Evolutionary conservation across 2,888 invertebrate species (phyloP), one percentile per base, ranked within the genome.

Genomic region (Allophyes oxyacanthae): DNA sequence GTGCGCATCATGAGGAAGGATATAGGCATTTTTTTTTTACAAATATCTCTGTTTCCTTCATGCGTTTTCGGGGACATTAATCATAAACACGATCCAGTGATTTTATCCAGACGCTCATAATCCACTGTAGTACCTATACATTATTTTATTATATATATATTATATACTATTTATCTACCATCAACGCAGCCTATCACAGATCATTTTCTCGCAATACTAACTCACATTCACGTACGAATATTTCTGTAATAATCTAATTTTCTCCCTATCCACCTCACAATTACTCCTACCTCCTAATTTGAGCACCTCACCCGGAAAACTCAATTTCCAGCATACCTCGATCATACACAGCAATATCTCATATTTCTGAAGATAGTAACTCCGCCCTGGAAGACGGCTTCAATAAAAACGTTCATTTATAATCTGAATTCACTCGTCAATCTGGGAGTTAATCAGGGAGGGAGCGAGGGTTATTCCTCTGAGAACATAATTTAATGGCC

Each of bases 391-490:
- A 59, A 56, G 51, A 37, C 50, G 40, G 14, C 5, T 36, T 41
- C 53, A 69, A 69, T 70, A 72, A 77, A 72, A 66, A 50, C 51
- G 56, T 52, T 51, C 59, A 69, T 66, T 67, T 74, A 72, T 64
- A 76, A 71, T 67, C 58, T 54, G 57, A 34, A 55, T 46, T 42
- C 52, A 53, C 51, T 55, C 57, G 34, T 67, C 73, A 58, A 69
- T 67, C 70, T 50, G 30, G 33, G 15, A 64, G 58, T 72, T 72
- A 72, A 75, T 77, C 76, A 64, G 40, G 30, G 42, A 66, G 30
- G 44, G 41, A 49, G 34, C 14, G 34, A 38, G 48, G 14, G 10
- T 28, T 37, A 44, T 37, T 36, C 36, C 40, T 55, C 36, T 8
- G 28, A 20, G 28, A 8, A 4, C 8, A 28, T 28, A 28, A 8